A percentile compares a stretch with the other conserved stretches of the same genome.
Conservation (phyloP, 2,113 vertebrate genomes). For the Rutilus rutilus region DNA sequence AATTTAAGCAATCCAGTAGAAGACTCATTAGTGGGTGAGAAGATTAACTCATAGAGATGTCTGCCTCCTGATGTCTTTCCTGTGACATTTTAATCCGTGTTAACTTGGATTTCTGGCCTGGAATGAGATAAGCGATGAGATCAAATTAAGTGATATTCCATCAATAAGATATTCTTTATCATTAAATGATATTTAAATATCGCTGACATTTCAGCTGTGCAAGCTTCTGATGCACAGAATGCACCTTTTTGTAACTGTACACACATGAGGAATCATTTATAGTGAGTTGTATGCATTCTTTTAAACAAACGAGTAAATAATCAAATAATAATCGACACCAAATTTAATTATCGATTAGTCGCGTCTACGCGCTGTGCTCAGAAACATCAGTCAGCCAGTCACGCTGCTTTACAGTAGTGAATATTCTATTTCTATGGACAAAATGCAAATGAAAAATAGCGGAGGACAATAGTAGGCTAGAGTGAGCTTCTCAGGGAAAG, state of each 20-base stretch:
- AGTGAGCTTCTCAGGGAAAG: too few relatives aligned
- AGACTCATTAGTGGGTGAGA: slow-evolving; percentile 64
- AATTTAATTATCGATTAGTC: too few relatives aligned
- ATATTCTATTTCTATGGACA: too few relatives aligned
- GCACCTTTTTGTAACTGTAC: not conserved
- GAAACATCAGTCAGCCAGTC: too few relatives aligned
- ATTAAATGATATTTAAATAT: not conserved
- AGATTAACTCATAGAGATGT: slow-evolving; percentile 67
- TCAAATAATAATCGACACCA: too few relatives aligned
- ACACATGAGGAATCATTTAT: not conserved
- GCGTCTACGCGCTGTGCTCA: too few relatives aligned
- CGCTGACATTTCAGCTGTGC: not conserved
- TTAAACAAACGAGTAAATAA: not conserved
- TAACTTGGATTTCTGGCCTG: slow-evolving; percentile 62
- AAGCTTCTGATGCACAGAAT: too few relatives aligned
- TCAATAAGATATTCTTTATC: slow-evolving; percentile 44
- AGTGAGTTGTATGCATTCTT: not conserved
- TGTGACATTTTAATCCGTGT: slow-evolving; percentile 60
- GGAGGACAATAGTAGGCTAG: too few relatives aligned
- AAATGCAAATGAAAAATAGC: too few relatives aligned
- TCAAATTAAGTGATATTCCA: slow-evolving; percentile 55
- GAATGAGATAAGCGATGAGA: slow-evolving; percentile 52
- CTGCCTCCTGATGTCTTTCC: slow-evolving; percentile 61
- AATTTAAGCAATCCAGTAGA: slow-evolving; percentile 66
- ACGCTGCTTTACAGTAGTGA: too few relatives aligned